phyloP scores from a whole-genome alignment of 2,797 vertebrate species.

The Leuciscus waleckii region DNA sequence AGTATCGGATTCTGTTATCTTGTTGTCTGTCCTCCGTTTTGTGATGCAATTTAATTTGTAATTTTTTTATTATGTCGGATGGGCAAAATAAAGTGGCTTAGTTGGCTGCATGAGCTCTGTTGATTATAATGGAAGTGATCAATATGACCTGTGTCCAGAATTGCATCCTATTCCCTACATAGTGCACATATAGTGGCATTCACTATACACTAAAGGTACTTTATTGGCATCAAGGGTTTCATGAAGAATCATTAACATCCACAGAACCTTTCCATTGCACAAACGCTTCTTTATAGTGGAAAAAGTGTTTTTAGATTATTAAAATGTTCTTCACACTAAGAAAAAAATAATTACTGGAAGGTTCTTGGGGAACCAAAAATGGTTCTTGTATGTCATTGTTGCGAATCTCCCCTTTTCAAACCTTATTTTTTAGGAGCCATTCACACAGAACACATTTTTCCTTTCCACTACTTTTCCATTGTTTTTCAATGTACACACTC shows the following conservation, averaged over 20 bases:
- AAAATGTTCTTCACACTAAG: neutral
- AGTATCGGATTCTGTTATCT: too few relatives aligned
- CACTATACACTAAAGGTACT: neutral
- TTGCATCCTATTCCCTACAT: neutral
- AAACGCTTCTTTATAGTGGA: neutral
- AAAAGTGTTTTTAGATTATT: neutral
- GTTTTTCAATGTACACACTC: neutral
- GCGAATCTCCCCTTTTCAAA: neutral
- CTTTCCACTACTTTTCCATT: neutral
- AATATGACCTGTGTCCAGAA: neutral
- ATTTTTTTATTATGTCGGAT: neutral
- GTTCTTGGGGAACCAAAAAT: neutral
- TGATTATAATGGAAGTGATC: neutral
- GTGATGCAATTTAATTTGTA: neutral
- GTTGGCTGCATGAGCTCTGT: neutral
- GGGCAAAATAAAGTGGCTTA: neutral
- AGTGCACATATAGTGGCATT: neutral
- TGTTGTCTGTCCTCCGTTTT: too few relatives aligned
- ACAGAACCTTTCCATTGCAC: neutral
- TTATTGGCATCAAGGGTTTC: neutral
- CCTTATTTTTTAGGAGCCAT: neutral
- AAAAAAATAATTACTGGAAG: neutral
- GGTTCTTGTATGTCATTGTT: neutral
- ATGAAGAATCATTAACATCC: neutral
- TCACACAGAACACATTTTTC: too few relatives aligned